Base-by-base conservation (phyloP, 2,888 invertebrate species). In the Aleiodes alternator region DNA sequence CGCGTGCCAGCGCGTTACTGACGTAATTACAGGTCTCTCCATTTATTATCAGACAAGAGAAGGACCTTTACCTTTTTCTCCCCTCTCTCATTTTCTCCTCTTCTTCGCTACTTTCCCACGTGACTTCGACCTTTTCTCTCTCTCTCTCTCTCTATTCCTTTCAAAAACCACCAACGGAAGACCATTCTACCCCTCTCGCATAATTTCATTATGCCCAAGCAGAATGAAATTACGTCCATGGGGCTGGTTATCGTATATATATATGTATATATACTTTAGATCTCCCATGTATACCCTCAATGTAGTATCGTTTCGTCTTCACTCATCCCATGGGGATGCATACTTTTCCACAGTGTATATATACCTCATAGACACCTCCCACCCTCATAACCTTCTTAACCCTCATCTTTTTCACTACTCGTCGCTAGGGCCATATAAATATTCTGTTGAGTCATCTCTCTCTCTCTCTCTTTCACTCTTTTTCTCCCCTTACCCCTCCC, bases 181-280 rank as follows among this genome's bases (percentile, higher is more conserved):
- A 72, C 38, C 61, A 72, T 72, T 72, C 61, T 64, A 38, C 38
- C 29, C n/a, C 38, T 66, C 29, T 29, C 50, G 31, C 64, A 72
- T 72, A 61, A 72, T 72, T 72, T 61, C 51, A 72, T 72, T 64
- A 72, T 51, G 38, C 34, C 53, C 14, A 38, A 72, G 51, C 53
- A 64, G 56, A 64, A 72, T 72, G 53, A 64, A 71, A 71, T 71
- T 71, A 71, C 59, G 71, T 59, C 50, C 50, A 59, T 57, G 71
- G 50, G 59, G 57, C 50, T 59, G 50, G 48, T 31, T 57, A 50
- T 43, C 29, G 34, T 31, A 51, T 57, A 31, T 48, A 70, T 43
- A 12, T 64, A 14, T 38, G 34, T 59, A 59, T 31, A 59, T 31
- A 38, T n/a, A 38, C 61, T 61, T 16, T 14, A 14, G 34, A 61